Base-by-base conservation (phyloP, 2,888 invertebrate genomes). In the Microctonus brassicae region DNA sequence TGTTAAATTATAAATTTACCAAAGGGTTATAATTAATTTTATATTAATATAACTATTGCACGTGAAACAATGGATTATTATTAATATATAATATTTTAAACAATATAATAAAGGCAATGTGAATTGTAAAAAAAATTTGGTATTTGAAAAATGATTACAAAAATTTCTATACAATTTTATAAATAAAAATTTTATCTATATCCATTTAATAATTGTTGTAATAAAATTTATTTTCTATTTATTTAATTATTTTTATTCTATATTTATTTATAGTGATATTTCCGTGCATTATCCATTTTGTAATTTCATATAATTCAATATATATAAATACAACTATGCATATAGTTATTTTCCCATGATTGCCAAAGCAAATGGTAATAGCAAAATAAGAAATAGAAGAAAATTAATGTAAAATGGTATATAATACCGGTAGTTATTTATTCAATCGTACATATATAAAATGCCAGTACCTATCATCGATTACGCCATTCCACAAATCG, bases 401-500 rank as follows among this genome's bases (percentile, higher is more conserved):
- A 24, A 20, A 29, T 22, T 24, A n/a, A 57, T 5, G 26, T 24
- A 24, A 57, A 29, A 24, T 3, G 13, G 13, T 2, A 24, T 57
- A 57, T 26, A 29, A 64, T 69, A 47, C 69, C 69, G 65, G 74
- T 70, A 67, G 72, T 74, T 67, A 65, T 67, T 74, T 67, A 70
- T 72, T 70, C 72, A 67, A 70, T 26, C 66, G 63, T 57, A 66
- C 64, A 73, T 61, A 73, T 17, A 60, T 13, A 24, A 26, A 34
- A 55, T 13, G 26, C 36, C 42, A n/a, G 47, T 61, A 67, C 29
- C 60, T 60, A 68, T 68, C 60, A 68, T 68, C 68, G 68, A 61
- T 68, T 68, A 68, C 60, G 24, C 47, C 58, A 58, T 74, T 74
- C 74, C 72, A 62, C 62, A 72, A 72, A 74, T 72, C 57, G 58